A percentile compares a stretch with the other conserved stretches of the same genome.
phyloP scores from a whole-genome alignment of 2,113 vertebrate species.

The Oreocharis arfaki region DNA sequence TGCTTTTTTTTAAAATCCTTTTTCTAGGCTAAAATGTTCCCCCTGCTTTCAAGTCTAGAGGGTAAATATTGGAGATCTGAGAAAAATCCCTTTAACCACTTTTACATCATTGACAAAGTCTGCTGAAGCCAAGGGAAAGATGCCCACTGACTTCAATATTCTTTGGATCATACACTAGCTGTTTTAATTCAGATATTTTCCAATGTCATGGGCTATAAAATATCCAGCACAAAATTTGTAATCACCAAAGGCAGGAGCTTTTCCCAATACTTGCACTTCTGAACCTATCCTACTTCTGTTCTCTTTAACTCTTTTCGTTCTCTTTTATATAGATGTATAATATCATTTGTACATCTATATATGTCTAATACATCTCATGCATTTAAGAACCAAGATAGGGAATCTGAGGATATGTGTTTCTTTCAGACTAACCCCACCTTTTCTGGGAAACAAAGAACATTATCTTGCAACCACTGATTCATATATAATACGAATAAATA shows the following conservation, averaged over 20 bases:
- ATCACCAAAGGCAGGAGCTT: background rate
- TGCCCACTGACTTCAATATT: background rate
- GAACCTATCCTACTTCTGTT: background rate
- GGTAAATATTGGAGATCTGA: slow-evolving; percentile 8
- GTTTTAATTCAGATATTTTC: background rate
- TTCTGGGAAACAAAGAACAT: background rate
- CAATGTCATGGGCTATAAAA: background rate
- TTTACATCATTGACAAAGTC: background rate
- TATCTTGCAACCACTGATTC: background rate
- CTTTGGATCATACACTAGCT: background rate
- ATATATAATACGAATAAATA: background rate
- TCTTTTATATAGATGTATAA: too few species aligned
- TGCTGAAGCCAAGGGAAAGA: slow-evolving; percentile 16
- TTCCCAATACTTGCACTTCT: background rate
- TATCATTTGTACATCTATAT: background rate
- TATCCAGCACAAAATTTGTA: background rate
- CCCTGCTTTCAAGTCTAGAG: background rate
- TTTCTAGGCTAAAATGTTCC: background rate
- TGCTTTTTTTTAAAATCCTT: background rate
- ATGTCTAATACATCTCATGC: background rate
- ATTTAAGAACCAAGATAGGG: background rate
- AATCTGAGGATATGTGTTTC: background rate
- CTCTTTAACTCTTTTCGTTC: background rate
- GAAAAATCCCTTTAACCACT: background rate
- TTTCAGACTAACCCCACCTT: background rate